Conservation (phyloP, 2,113 vertebrate species). For the Ptychochromis oligacanthus region DNA sequence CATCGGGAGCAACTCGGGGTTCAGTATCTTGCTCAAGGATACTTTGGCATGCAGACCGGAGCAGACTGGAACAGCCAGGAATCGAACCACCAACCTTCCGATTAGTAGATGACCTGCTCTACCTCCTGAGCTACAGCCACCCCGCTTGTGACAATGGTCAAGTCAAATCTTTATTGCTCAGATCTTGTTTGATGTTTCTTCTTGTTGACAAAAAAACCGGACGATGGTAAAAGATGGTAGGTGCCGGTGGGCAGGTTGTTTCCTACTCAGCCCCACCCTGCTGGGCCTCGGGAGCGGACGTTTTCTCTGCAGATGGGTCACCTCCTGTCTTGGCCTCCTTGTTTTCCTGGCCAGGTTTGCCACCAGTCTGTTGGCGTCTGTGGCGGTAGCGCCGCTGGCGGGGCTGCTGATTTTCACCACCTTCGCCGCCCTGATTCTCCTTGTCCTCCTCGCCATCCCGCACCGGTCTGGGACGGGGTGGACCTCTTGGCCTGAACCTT, state of each 20-base stretch:
- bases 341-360: slow-evolving; percentile 95
- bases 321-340: slow-evolving; percentile 87
- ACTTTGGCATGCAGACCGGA: too few species aligned
- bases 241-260: slow-evolving; percentile 81
- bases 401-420: slow-evolving; percentile 92
- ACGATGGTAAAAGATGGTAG: slow-evolving; percentile 97
- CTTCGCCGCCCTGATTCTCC: slow-evolving; percentile 94
- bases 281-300: slow-evolving; percentile 99
- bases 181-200: slow-evolving; percentile 96
- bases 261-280: slow-evolving; percentile 98
- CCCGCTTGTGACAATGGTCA: slow-evolving; percentile 98
- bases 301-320: slow-evolving; percentile 94
- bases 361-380: slow-evolving; percentile 93
- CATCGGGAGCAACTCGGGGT: too few species aligned
- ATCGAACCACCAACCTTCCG: too few species aligned
- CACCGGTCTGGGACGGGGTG: slow-evolving; percentile 94
- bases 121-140: too few species aligned
- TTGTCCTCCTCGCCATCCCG: slow-evolving; percentile 97
- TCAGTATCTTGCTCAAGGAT: too few species aligned
- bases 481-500: slow-evolving; percentile 89
- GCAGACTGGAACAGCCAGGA: too few species aligned
- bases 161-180: slow-evolving; percentile 99
- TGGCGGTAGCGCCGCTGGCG: slow-evolving; percentile 95
- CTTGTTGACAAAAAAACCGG: slow-evolving; percentile 99
- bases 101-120: too few species aligned